Base-by-base conservation (phyloP, 2,113 vertebrate genomes). In the Todiramphus chloris region DNA sequence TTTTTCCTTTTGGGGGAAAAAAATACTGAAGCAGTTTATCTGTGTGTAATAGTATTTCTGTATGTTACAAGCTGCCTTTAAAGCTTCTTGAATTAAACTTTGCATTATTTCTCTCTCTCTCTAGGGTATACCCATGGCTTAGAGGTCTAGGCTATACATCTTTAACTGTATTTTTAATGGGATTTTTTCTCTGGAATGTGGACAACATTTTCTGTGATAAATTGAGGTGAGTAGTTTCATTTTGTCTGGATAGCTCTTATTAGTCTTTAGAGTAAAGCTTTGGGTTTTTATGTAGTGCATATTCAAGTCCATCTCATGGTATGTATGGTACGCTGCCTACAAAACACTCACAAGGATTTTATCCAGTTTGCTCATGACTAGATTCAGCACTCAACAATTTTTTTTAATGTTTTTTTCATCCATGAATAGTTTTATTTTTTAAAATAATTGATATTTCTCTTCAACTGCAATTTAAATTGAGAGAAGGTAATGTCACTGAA, bases 181-280 rank as follows among this genome's bases (percentile, higher is more conserved):
- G 99, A 58, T 99, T 99, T 97, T 90, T 99, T 18, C 98, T 99
- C 56, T 99, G 99, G 99, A 99, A 99, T 90, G 97, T 99, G 73
- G 99, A 99, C 98, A 99, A 99, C 86, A 98, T 99, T 92, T 98
- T 99, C 97, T 99, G 99, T 97, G 98, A 98, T 91, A 98, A 98
- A 60, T 94, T 99, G 79, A 99, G 99, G 99, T 99, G 94, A 98
- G 98, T 82, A 28, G 60, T 87, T 93, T 66, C 14, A 31, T 8
- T 51, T 74, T 28, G 30, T n/a, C 24, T 6, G 1, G 2, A 21
- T 51, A 51, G 12, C 5, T 95, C 19, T 63, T 67, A 72, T 50
- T 15, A 37, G 50, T 25, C 2, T 75, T 18, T 20, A 48, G 13
- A 19, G n/a, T 41, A 74, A 93, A 73, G n/a, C 31, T 13, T 74